A percentile compares a stretch with the other conserved stretches of the same genome.
phyloP scores from a whole-genome alignment of 1,140 invertebrate genomes.

The Wiebesia pumilae region DNA sequence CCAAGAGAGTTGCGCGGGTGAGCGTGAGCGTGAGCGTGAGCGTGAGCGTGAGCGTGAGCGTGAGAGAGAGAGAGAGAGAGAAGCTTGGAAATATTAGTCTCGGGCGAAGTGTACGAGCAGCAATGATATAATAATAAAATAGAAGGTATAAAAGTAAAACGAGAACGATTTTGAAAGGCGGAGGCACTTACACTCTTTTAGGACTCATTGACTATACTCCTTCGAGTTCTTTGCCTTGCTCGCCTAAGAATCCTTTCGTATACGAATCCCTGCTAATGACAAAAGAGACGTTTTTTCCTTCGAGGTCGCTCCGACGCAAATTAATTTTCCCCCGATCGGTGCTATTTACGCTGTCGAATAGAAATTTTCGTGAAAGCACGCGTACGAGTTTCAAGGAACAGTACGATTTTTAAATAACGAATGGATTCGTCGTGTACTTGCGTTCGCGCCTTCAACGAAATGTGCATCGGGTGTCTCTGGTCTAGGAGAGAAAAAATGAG shows the following conservation, averaged over 20 bases:
- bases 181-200: conserved; percentile 20
- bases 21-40: background rate
- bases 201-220: conserved; percentile 20
- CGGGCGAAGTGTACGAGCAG: background rate
- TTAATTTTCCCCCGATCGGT: background rate
- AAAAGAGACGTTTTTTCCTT: background rate
- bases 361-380: background rate
- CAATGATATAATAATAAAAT: conserved; percentile 47
- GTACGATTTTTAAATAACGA: background rate
- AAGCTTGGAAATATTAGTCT: background rate
- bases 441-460: background rate
- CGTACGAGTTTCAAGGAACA: background rate
- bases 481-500: conserved; percentile 35
- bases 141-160: conserved; percentile 28
- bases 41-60: background rate
- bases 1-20: background rate
- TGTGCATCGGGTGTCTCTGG: conserved; percentile 9
- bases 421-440: too few relatives aligned
- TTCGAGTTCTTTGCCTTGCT: conserved; percentile 1
- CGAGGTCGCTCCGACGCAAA: background rate
- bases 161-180: conserved; percentile 47
- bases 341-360: background rate
- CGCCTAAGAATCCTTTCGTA: background rate
- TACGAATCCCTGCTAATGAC: background rate
- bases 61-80: background rate